These are phyloP conservation scores for Corydoras maculifer DNA, from an alignment of 2,113 vertebrate species.

Conservation along the genomic window DNA sequence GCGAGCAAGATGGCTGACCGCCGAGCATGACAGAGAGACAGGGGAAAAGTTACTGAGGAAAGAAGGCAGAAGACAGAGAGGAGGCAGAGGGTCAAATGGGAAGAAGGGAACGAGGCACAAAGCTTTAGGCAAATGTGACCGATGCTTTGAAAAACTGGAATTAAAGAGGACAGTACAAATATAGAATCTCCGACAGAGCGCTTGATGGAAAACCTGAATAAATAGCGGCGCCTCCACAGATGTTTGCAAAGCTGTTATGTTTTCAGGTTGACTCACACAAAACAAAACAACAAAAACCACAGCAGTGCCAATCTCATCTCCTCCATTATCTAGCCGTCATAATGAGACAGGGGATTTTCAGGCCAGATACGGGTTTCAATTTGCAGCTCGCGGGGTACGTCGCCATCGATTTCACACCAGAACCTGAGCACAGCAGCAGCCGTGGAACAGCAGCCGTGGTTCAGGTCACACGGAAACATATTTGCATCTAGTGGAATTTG, in stretches of 20 bases:
- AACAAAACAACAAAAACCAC: background rate
- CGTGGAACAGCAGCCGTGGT: background rate
- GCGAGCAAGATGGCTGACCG: conserved; percentile 37
- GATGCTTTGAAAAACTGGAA: background rate
- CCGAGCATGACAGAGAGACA: conserved; percentile 15
- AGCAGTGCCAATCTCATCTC: conserved; percentile 18
- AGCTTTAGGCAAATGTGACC: conserved; percentile 21
- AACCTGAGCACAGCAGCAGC: conserved; percentile 16
- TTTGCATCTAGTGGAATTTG: conserved; percentile 2
- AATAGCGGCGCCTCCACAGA: conserved; percentile 7
- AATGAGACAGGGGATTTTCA: conserved; percentile 33
- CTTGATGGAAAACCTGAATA: conserved; percentile 3
- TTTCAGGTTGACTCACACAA: background rate
- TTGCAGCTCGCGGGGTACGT: conserved; percentile 25
- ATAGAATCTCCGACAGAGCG: background rate
- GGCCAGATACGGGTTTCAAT: conserved; percentile 21
- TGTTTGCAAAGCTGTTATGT: conserved; percentile 22
- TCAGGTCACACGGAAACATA: background rate
- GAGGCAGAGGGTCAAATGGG: conserved; percentile 26
- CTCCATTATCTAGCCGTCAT: conserved; percentile 28
- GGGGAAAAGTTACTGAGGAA: background rate
- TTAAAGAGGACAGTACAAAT: background rate
- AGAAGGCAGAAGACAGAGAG: conserved; percentile 23
- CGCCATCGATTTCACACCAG: conserved; percentile 10
- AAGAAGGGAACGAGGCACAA: conserved; percentile 1